phyloP scores from a whole-genome alignment of 2,888 invertebrate species.

The Sepiola atlantica region DNA sequence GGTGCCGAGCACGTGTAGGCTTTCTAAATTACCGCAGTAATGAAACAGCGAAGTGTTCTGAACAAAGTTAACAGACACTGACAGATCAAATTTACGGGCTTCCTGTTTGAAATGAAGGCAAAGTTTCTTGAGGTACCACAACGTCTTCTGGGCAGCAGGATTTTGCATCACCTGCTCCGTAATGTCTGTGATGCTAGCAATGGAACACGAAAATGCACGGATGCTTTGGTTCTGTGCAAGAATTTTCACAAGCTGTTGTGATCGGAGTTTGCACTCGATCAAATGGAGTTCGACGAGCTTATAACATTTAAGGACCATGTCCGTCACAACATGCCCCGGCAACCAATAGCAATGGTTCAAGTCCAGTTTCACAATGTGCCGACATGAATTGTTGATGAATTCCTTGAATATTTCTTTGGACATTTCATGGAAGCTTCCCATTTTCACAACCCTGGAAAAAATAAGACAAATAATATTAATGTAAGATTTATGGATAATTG shows the following conservation, averaged over 20 bases:
- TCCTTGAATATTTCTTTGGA: constrained; percentile 61
- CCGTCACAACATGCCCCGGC: constrained; percentile 58
- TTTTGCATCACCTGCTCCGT: constrained; percentile 65
- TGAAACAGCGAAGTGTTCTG: constrained; percentile 68
- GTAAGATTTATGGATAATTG: neutral
- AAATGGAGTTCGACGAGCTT: constrained; percentile 64
- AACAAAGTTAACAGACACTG: constrained; percentile 65
- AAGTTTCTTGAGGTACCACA: constrained; percentile 62
- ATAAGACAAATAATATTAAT: constrained; percentile 47
- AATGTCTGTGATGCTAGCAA: constrained; percentile 66
- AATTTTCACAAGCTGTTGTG: constrained; percentile 65
- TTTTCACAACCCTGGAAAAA: constrained; percentile 61
- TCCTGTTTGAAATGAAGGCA: constrained; percentile 68
- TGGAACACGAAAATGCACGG: constrained; percentile 65
- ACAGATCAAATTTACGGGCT: constrained; percentile 56
- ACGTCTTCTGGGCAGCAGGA: constrained; percentile 60
- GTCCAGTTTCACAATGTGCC: constrained; percentile 62
- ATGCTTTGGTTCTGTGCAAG: constrained; percentile 62
- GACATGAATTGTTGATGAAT: constrained; percentile 58
- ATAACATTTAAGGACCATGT: constrained; percentile 63
- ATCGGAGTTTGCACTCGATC: constrained; percentile 66
- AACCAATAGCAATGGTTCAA: constrained; percentile 71
- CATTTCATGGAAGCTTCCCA: constrained; percentile 60
- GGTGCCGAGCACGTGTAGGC: constrained; percentile 68
- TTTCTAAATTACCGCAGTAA: constrained; percentile 64